Percentiles rank a stretch among this genome's conserved stretches.
phyloP scores from a whole-genome alignment of 2,797 vertebrate genomes.

The Scolopax bukidnonensis region DNA sequence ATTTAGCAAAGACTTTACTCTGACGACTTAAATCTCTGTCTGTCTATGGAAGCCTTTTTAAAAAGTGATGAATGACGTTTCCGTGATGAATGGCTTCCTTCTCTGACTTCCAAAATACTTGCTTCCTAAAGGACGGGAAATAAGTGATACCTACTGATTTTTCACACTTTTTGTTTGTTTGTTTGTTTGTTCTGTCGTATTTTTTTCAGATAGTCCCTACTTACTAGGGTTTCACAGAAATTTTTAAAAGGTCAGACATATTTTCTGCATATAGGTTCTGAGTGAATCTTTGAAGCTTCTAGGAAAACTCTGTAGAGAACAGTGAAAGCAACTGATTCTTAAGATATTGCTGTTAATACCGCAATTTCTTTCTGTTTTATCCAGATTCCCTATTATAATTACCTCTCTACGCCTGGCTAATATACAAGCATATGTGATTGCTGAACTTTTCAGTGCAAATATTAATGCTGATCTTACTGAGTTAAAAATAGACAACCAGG shows the following conservation, averaged over 20 bases:
- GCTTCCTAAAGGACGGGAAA: neutral
- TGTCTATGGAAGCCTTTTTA: neutral
- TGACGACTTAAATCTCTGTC: neutral
- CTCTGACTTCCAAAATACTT: neutral
- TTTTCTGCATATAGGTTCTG: neutral
- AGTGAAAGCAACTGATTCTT: neutral
- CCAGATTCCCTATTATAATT: neutral
- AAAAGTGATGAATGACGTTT: neutral
- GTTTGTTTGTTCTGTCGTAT: neutral
- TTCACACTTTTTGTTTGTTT: neutral
- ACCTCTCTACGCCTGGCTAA: neutral
- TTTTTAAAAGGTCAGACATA: neutral
- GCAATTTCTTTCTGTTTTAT: neutral
- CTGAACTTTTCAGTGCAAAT: neutral
- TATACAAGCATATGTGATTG: neutral
- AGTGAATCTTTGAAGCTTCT: neutral
- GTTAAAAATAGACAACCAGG: neutral
- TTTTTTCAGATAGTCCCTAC: neutral
- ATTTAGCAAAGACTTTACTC: neutral
- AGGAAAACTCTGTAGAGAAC: neutral
- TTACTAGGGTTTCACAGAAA: neutral
- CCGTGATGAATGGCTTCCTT: neutral
- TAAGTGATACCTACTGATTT: neutral
- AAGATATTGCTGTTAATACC: neutral
- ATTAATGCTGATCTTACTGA: neutral